Evolutionary conservation across 2,113 vertebrate species (phyloP), one percentile per base, ranked within the genome.

Genomic region (Syngnathus typhle): DNA sequence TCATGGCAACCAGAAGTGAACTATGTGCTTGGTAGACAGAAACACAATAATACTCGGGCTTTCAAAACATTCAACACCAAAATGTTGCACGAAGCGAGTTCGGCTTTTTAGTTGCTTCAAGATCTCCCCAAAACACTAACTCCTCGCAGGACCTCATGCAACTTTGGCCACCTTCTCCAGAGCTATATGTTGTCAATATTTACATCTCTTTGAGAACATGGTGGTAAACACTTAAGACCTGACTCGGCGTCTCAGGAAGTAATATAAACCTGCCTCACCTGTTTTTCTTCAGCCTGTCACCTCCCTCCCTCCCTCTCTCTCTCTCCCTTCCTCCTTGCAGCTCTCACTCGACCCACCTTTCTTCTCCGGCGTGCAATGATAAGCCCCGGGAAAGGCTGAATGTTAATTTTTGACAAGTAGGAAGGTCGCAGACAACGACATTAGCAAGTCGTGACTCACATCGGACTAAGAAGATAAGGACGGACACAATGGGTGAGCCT

Each of bases 341-440:
- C 13, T 43, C n/a, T 43, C 41, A 10, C 38, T n/a, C 44, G 73
- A 64, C 80, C 84, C 77, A 73, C 73, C 79, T 84, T 76, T 72
- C 78, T 85, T 51, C 73, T 68, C 37, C 65, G 80, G 80, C 88
- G 83, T 87, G 86, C 70, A 81, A 76, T 77, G 83, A 89, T 84
- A 76, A 63, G 85, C 80, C 70, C 38, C 43, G 78, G 65, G 68
- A 85, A 82, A 77, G 71, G 73, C 83, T 82, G 78, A 87, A 84
- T 82, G 87, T 85, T 88, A 89, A 88, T 90, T 78, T 89, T 88
- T 89, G 77, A 88, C 86, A 82, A 89, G 76, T 59, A 83, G 82
- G 83, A 87, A 84, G 81, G 73, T 71, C 73, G 65, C 19, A 37
- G n/a, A 56, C 73, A 54, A 60, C 64, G 69, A 80, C 27, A 32